phyloP scores from a whole-genome alignment of 1,140 invertebrate genomes.

The Lutraria rhynchaena region DNA sequence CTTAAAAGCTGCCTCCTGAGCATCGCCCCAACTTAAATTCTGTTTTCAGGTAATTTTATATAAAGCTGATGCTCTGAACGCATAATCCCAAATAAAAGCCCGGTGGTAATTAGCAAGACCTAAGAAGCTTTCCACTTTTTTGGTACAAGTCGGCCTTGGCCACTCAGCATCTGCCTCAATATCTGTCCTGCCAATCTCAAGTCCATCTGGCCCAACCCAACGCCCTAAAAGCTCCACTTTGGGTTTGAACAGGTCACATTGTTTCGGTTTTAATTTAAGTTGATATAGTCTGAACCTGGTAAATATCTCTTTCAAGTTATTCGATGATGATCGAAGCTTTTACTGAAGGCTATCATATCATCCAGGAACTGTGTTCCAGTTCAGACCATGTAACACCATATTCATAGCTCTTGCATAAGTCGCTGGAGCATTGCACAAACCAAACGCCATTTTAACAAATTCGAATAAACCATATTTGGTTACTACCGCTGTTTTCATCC shows the following conservation, averaged over 20 bases:
- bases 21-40: neutral
- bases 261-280: slow-evolving; percentile 37
- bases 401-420: slow-evolving; percentile 5
- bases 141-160: neutral
- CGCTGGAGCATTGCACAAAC: slow-evolving; percentile 47
- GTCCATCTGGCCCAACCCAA: slow-evolving; percentile 12
- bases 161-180: slow-evolving; percentile 1
- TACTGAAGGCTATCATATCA: slow-evolving; percentile 10
- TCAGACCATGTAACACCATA: neutral
- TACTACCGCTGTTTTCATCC: slow-evolving; percentile 52
- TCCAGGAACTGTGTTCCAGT: slow-evolving; percentile 8
- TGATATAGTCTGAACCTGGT: slow-evolving; percentile 11
- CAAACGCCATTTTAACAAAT: slow-evolving; percentile 53
- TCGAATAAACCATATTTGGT: slow-evolving; percentile 59
- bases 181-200: slow-evolving; percentile 7
- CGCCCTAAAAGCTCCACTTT: slow-evolving; percentile 35
- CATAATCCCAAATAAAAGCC: slow-evolving; percentile 13
- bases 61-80: neutral
- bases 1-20: slow-evolving; percentile 1
- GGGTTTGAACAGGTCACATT: slow-evolving; percentile 11
- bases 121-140: slow-evolving; percentile 1
- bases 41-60: neutral
- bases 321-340: neutral
- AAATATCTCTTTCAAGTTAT: slow-evolving; percentile 25
- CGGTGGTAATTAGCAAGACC: slow-evolving; percentile 8